Evolutionary conservation across 2,113 vertebrate species (phyloP).

Genomic region (Aphyosemion australe): DNA sequence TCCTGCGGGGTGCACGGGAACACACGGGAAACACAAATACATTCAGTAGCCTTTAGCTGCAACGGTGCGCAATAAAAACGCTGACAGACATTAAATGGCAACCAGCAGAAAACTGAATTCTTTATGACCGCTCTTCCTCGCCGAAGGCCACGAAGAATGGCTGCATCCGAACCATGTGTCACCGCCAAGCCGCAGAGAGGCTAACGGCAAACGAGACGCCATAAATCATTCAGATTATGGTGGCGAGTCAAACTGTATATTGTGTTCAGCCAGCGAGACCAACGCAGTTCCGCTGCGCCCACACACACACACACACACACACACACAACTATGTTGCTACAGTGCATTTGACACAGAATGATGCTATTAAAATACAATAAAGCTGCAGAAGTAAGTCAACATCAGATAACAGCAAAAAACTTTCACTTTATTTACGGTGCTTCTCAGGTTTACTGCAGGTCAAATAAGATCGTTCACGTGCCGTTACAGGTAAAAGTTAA

Average conservation of each 20-base stretch:
- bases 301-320: slow-evolving; percentile 25
- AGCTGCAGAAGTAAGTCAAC: too few species aligned
- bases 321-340: slow-evolving; percentile 45
- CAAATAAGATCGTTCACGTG: too few species aligned
- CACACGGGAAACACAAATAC: slow-evolving; percentile 10
- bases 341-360: slow-evolving; percentile 33
- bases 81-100: slow-evolving; percentile 78
- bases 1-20: slow-evolving; percentile 44
- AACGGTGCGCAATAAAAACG: slow-evolving; percentile 58
- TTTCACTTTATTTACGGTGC: too few species aligned
- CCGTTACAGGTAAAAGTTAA: too few species aligned
- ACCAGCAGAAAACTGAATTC: slow-evolving; percentile 74
- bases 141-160: slow-evolving; percentile 73
- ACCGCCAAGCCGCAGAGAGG: slow-evolving; percentile 61
- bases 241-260: slow-evolving; percentile 72
- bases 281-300: slow-evolving; percentile 8
- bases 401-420: too few species aligned
- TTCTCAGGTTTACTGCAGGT: too few species aligned
- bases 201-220: slow-evolving; percentile 59
- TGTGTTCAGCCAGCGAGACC: slow-evolving; percentile 57
- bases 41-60: slow-evolving; percentile 49
- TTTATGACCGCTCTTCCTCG: slow-evolving; percentile 75
- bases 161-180: slow-evolving; percentile 64
- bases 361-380: slow-evolving; percentile 30
- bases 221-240: slow-evolving; percentile 79